These are phyloP conservation scores for Falco columbarius DNA, from an alignment of 2,797 vertebrate genomes.

Conservation along the genomic window DNA sequence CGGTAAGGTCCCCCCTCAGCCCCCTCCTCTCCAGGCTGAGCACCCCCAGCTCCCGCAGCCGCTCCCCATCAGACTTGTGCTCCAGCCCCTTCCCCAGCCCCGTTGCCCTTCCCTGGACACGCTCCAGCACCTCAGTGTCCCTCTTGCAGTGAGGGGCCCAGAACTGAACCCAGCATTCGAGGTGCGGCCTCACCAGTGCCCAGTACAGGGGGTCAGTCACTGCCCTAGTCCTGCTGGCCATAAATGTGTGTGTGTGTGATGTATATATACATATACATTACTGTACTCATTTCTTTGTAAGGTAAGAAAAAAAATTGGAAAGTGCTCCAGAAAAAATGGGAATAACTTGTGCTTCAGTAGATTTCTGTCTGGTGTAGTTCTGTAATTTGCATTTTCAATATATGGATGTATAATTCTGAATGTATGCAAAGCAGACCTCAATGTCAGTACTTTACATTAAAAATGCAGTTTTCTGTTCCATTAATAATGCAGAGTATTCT, in stretches of 20 bases:
- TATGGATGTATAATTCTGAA: not conserved
- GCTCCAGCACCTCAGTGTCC: fast-evolving
- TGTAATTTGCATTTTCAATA: not conserved
- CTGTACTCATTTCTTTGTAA: not conserved
- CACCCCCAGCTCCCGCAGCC: not conserved
- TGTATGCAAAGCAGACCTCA: not conserved
- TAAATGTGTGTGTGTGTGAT: not conserved
- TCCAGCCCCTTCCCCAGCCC: not conserved
- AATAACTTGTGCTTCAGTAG: not conserved
- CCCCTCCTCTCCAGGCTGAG: not conserved
- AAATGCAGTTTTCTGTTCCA: not conserved
- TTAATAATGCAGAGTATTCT: slow-evolving; percentile 14
- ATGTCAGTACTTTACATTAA: not conserved
- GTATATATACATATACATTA: not conserved
- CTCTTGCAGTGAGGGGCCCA: not conserved
- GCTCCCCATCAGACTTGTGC: fast-evolving
- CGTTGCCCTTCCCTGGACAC: fast-evolving
- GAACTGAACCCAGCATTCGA: not conserved
- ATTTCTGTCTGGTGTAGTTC: not conserved
- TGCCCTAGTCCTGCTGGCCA: not conserved
- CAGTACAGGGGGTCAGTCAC: not conserved
- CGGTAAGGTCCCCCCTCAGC: not conserved
- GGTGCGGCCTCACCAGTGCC: fast-evolving
- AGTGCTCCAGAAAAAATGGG: not conserved
- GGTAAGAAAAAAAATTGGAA: not conserved